These are phyloP conservation scores for Brachionus manjavacas DNA, from an alignment of 1,140 invertebrate species.

Conservation along the genomic window DNA sequence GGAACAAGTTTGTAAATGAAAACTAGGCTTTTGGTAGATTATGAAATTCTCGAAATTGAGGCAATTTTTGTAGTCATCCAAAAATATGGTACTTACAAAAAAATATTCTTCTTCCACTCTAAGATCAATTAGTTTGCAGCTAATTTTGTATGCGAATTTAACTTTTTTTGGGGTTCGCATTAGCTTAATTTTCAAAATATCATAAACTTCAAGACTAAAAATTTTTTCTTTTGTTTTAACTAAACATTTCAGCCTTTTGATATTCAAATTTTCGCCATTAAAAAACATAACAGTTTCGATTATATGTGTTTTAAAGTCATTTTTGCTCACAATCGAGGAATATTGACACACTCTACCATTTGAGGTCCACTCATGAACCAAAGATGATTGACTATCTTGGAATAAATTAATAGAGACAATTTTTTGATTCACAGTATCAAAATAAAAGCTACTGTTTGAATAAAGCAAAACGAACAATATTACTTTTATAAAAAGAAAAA, in stretches of 20 bases:
- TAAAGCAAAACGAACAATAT: neutral
- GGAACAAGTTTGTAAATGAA: too few species aligned
- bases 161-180: too few species aligned
- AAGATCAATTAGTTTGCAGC: too few species aligned
- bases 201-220: neutral
- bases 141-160: too few species aligned
- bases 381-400: neutral
- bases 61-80: too few species aligned
- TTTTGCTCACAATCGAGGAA: neutral
- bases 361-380: neutral
- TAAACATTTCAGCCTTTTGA: neutral
- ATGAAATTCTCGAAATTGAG: too few species aligned
- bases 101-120: too few species aligned
- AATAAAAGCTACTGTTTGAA: neutral
- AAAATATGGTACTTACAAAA: too few species aligned
- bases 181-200: neutral
- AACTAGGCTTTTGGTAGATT: too few species aligned
- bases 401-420: neutral
- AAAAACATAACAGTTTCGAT: neutral
- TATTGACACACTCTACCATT: neutral
- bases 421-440: neutral
- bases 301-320: neutral
- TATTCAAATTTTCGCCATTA: neutral
- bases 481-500: too few species aligned
- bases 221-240: neutral